Evolutionary conservation across 1,140 invertebrate species (phyloP).

Genomic region (Drosophila rhopaloa): DNA sequence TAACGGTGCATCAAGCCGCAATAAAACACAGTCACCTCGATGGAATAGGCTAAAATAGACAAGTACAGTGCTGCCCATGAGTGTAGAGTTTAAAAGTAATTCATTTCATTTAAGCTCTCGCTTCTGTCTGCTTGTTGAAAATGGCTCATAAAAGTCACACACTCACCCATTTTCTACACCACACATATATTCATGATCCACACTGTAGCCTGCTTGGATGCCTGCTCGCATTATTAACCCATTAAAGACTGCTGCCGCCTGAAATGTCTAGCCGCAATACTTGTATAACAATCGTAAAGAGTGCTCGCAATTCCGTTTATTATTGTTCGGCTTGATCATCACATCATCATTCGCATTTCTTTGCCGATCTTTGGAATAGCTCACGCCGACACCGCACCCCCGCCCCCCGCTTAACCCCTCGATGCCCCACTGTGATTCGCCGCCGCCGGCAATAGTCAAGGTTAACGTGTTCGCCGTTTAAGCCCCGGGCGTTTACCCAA

Average conservation of each 20-base stretch:
- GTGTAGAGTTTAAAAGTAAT: not conserved
- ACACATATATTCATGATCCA: not conserved
- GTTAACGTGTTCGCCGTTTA: conserved; percentile 49
- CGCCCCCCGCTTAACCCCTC: conserved; percentile 14
- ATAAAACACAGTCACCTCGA: not conserved
- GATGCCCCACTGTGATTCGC: conserved; percentile 19
- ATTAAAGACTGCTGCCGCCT: conserved; percentile 42
- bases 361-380: conserved; percentile 29
- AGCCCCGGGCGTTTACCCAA: conserved; percentile 32
- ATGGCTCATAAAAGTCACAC: too few relatives aligned
- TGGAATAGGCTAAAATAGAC: not conserved
- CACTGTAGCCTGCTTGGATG: conserved; percentile 11
- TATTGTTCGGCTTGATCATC: conserved; percentile 15
- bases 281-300: conserved; percentile 25
- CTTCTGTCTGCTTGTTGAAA: too few relatives aligned
- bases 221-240: conserved; percentile 57
- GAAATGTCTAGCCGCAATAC: conserved; percentile 22
- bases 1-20: conserved; percentile 15
- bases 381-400: not conserved
- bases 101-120: too few relatives aligned
- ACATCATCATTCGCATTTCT: conserved; percentile 24
- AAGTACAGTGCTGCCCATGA: not conserved
- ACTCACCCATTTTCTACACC: too few relatives aligned
- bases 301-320: conserved; percentile 28
- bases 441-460: conserved; percentile 55